A percentile compares a stretch with the other conserved stretches of the same genome.
Conservation (phyloP, 2,113 vertebrate species). For the Synchiropus splendidus region DNA sequence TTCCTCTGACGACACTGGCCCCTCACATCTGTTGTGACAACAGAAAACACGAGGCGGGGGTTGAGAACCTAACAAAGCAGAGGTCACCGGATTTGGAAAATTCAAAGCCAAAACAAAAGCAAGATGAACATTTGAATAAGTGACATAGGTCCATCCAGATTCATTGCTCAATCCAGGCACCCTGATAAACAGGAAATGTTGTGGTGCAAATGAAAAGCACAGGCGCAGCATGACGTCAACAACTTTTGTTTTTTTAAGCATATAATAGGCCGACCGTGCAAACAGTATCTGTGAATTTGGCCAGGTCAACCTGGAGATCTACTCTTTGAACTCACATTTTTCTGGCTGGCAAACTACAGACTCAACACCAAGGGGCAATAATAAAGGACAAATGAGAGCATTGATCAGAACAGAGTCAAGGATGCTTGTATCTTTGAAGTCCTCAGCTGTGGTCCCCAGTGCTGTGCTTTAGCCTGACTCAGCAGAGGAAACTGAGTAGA, state of each 20-base stretch:
- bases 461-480: constrained; percentile 5
- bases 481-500: constrained; percentile 1
- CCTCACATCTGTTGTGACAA: too few species aligned
- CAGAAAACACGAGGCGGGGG: too few species aligned
- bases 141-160: too few species aligned
- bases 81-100: too few species aligned
- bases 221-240: constrained; percentile 14
- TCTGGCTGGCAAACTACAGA: constrained; percentile 16
- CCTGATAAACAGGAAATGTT: constrained; percentile 23
- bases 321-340: constrained; percentile 23
- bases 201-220: constrained; percentile 32
- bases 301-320: constrained; percentile 9
- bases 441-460: constrained; percentile 25
- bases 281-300: constrained; percentile 13
- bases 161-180: not conserved
- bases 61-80: too few species aligned
- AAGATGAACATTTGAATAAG: not conserved
- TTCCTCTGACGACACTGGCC: too few species aligned
- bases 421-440: constrained; percentile 9
- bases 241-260: constrained; percentile 14
- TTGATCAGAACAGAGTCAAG: not conserved
- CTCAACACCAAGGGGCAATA: constrained; percentile 11
- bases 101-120: too few species aligned
- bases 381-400: constrained; percentile 14
- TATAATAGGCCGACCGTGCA: constrained; percentile 24